These are phyloP conservation scores for Drosophila falleni DNA, from an alignment of 2,888 invertebrate genomes.

Conservation along the genomic window DNA sequence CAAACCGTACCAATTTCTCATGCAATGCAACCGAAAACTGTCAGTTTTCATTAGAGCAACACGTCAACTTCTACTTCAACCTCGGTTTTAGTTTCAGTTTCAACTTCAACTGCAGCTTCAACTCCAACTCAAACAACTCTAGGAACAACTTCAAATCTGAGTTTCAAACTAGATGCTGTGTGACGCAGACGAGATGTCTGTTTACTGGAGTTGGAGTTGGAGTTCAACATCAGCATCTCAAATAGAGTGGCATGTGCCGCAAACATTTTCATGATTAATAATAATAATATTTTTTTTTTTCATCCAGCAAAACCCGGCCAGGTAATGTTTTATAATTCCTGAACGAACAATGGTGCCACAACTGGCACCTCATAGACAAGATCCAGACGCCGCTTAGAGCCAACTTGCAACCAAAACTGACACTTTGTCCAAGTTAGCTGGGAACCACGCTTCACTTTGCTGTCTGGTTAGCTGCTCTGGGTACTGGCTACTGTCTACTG, in stretches of 20 bases:
- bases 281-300: slow-evolving; percentile 48
- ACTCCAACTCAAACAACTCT: slow-evolving; percentile 21
- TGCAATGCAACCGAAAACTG: slow-evolving; percentile 66
- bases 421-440: slow-evolving; percentile 61
- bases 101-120: background rate
- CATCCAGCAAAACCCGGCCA: slow-evolving; percentile 16
- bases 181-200: slow-evolving; percentile 43
- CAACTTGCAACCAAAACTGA: slow-evolving; percentile 59
- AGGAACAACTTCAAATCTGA: slow-evolving; percentile 2
- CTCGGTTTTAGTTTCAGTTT: slow-evolving; percentile 12
- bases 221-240: slow-evolving; percentile 51
- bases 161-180: slow-evolving; percentile 41
- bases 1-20: slow-evolving; percentile 45
- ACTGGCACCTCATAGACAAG: slow-evolving; percentile 77
- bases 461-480: slow-evolving; percentile 57
- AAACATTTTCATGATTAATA: slow-evolving; percentile 77
- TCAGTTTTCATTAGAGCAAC: slow-evolving; percentile 77
- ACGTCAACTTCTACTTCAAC: slow-evolving; percentile 42
- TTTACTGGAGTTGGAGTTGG: slow-evolving; percentile 19
- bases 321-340: slow-evolving; percentile 41
- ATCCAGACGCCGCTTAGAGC: slow-evolving; percentile 57
- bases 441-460: slow-evolving; percentile 42
- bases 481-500: slow-evolving; percentile 73
- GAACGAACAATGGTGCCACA: slow-evolving; percentile 71
- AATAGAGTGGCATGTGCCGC: slow-evolving; percentile 79